These are phyloP conservation scores for Pectinophora gossypiella DNA, from an alignment of 1,140 invertebrate species.

Conservation along the genomic window DNA sequence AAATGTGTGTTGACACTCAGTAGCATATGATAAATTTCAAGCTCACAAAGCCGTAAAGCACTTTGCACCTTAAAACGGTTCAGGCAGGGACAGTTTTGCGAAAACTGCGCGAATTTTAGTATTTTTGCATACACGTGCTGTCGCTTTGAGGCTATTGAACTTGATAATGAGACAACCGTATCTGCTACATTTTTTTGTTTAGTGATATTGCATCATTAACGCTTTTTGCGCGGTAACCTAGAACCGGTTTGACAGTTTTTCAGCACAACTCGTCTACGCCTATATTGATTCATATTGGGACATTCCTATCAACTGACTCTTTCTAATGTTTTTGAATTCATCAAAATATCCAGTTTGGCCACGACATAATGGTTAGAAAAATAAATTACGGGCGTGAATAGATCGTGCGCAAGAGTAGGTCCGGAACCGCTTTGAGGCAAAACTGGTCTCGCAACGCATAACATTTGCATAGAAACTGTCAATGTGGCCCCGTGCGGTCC, in stretches of 20 bases:
- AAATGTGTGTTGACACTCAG: constrained; percentile 59
- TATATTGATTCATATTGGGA: too few relatives aligned
- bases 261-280: too few relatives aligned
- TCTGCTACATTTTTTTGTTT: constrained; percentile 55
- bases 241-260: constrained; percentile 22
- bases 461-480: constrained; percentile 74
- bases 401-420: constrained; percentile 47
- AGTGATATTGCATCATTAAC: constrained; percentile 58
- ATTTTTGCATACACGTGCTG: constrained; percentile 73
- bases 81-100: neutral
- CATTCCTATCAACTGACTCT: too few relatives aligned
- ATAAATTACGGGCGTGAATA: constrained; percentile 60
- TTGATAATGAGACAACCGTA: constrained; percentile 70
- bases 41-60: constrained; percentile 27
- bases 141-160: constrained; percentile 69
- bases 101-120: constrained; percentile 13
- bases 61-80: constrained; percentile 56
- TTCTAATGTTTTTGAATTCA: constrained; percentile 47
- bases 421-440: constrained; percentile 60
- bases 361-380: constrained; percentile 30
- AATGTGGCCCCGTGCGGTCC: constrained; percentile 49
- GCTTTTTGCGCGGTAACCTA: constrained; percentile 34
- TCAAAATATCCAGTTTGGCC: constrained; percentile 52
- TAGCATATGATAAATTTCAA: constrained; percentile 59
- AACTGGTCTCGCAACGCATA: constrained; percentile 66